These are phyloP conservation scores for Chromobotia macracanthus DNA, from an alignment of 2,797 vertebrate genomes.

Conservation along the genomic window DNA sequence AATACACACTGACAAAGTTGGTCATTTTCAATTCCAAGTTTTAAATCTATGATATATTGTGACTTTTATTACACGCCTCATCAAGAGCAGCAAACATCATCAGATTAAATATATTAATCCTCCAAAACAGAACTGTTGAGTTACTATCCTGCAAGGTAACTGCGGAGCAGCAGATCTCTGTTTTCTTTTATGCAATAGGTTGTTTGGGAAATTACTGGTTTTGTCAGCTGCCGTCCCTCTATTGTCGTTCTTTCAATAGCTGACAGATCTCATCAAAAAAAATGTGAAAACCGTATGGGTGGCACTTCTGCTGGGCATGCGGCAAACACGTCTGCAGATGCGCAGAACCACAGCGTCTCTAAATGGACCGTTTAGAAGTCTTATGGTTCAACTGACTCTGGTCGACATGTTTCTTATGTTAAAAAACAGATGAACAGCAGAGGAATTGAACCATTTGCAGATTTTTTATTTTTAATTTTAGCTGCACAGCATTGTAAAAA, in stretches of 20 bases:
- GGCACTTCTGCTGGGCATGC: too few relatives aligned
- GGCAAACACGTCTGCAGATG: neutral
- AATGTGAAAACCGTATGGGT: neutral
- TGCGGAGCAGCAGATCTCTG: constrained; percentile 22
- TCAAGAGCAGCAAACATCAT: constrained; percentile 40
- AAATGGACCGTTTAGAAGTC: too few relatives aligned
- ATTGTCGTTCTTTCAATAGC: constrained; percentile 32
- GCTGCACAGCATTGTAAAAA: too few relatives aligned
- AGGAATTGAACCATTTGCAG: too few relatives aligned
- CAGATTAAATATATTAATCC: constrained; percentile 38
- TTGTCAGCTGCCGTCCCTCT: neutral
- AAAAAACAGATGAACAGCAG: too few relatives aligned
- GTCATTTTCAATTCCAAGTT: constrained; percentile 7
- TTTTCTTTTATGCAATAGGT: constrained; percentile 33
- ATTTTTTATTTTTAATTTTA: too few relatives aligned
- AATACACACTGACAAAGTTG: neutral
- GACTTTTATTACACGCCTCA: constrained; percentile 47
- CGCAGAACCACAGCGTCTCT: too few relatives aligned
- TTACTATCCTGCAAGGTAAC: constrained; percentile 39
- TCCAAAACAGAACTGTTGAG: constrained; percentile 22
- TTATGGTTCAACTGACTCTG: neutral
- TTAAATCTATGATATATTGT: constrained; percentile 28
- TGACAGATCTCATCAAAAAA: neutral
- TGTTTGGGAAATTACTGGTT: constrained; percentile 45
- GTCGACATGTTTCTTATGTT: neutral